Conservation (phyloP, 2,888 invertebrate species). For the Dendrolimus pini region DNA sequence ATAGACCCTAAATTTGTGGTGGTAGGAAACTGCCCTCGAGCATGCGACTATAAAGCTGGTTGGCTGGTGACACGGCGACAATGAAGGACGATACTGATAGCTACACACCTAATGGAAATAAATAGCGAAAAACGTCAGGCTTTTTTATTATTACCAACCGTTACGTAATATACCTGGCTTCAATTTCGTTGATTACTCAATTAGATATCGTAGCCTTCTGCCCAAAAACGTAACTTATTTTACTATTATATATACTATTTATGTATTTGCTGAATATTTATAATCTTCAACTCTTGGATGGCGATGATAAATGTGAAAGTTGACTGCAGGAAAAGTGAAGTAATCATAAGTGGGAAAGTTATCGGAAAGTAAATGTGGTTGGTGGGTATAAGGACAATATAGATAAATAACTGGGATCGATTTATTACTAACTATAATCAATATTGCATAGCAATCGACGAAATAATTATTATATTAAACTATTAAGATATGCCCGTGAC, state of each 20-base stretch:
- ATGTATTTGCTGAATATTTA: slow-evolving; percentile 27
- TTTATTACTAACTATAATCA: too few species aligned
- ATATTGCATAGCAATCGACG: too few species aligned
- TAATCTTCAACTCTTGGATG: too few species aligned
- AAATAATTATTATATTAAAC: too few species aligned
- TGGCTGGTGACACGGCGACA: slow-evolving; percentile 57
- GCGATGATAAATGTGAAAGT: too few species aligned
- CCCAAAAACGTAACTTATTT: slow-evolving; percentile 1
- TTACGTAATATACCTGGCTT: neutral
- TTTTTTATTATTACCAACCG: neutral
- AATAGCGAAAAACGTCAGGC: slow-evolving; percentile 14
- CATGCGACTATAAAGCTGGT: slow-evolving; percentile 64
- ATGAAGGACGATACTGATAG: slow-evolving; percentile 44
- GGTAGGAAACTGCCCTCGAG: slow-evolving; percentile 56
- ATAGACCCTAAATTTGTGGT: slow-evolving; percentile 65
- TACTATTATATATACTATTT: neutral
- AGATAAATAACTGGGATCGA: too few species aligned
- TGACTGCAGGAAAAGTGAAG: too few species aligned
- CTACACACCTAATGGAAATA: slow-evolving; percentile 36
- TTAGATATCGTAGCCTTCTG: slow-evolving; percentile 9
- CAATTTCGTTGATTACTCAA: slow-evolving; percentile 2
- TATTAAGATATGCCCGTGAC: too few species aligned
- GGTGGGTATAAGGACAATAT: too few species aligned
- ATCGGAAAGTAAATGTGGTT: too few species aligned
- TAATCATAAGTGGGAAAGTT: too few species aligned